These are phyloP conservation scores for Druon quercuslanigerum DNA, from an alignment of 1,140 invertebrate species.

Conservation along the genomic window DNA sequence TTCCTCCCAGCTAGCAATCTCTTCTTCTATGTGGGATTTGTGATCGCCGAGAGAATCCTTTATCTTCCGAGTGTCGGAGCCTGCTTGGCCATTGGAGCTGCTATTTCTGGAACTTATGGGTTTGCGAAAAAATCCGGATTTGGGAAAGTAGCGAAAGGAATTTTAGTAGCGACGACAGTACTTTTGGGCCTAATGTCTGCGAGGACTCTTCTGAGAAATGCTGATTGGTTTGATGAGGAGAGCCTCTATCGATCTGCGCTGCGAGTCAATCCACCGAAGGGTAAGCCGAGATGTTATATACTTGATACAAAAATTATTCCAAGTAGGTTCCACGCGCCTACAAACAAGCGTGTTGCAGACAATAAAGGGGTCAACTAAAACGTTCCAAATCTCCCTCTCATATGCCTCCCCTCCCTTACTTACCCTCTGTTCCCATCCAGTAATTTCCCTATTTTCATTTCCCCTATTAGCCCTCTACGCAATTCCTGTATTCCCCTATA, in stretches of 20 bases:
- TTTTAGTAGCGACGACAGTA: slow-evolving; percentile 76
- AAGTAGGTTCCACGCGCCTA: too few relatives aligned
- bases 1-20: slow-evolving; percentile 96
- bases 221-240: slow-evolving; percentile 95
- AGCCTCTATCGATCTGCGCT: slow-evolving; percentile 94
- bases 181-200: slow-evolving; percentile 83
- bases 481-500: too few relatives aligned
- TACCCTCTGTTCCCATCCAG: too few relatives aligned
- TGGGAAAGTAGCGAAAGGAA: slow-evolving; percentile 69
- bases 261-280: slow-evolving; percentile 97
- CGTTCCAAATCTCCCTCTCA: too few relatives aligned
- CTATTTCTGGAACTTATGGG: slow-evolving; percentile 74
- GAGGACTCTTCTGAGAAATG: slow-evolving; percentile 88
- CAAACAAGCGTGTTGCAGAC: too few relatives aligned
- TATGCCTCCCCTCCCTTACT: too few relatives aligned
- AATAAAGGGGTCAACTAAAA: too few relatives aligned
- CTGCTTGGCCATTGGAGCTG: slow-evolving; percentile 88
- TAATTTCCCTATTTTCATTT: too few relatives aligned
- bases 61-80: slow-evolving; percentile 97
- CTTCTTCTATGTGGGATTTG: slow-evolving; percentile 97
- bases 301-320: too few relatives aligned
- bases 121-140: slow-evolving; percentile 69
- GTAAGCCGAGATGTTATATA: slow-evolving; percentile 77
- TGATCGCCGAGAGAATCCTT: slow-evolving; percentile 95
- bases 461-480: too few relatives aligned